Conservation (phyloP, 2,888 invertebrate genomes). For the Andrena hattorfiana region DNA sequence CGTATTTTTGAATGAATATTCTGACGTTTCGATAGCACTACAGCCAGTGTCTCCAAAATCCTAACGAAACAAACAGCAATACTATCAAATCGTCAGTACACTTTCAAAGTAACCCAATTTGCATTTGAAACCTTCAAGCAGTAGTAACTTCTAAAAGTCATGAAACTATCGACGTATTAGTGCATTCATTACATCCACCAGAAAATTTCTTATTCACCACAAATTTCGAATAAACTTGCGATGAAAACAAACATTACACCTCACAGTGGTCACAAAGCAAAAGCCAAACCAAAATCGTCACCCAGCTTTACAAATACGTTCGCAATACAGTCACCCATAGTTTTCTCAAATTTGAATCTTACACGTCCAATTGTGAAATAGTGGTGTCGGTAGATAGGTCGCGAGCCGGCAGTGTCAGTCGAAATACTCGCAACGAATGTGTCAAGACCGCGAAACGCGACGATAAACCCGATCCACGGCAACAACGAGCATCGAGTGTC, state of each 20-base stretch:
- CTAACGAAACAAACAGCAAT: background rate
- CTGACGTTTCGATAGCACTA: background rate
- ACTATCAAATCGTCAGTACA: background rate
- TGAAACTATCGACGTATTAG: too few species aligned
- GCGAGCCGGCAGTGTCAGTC: background rate
- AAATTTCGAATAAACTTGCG: too few species aligned
- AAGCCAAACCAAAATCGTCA: too few species aligned
- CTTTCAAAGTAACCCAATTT: background rate
- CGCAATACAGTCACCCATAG: background rate
- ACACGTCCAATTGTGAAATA: background rate
- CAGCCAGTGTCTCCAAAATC: background rate
- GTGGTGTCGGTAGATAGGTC: background rate
- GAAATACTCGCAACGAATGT: too few species aligned
- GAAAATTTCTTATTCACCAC: too few species aligned
- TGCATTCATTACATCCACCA: too few species aligned
- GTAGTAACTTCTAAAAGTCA: too few species aligned
- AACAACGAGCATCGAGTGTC: constrained; percentile 40
- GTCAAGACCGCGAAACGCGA: constrained; percentile 20
- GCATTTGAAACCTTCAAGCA: background rate
- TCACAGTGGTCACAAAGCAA: too few species aligned
- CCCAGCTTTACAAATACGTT: background rate
- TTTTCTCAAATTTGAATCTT: background rate
- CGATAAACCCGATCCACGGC: constrained; percentile 20
- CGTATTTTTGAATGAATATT: background rate
- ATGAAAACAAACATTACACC: too few species aligned